Evolutionary conservation across 2,113 vertebrate genomes (phyloP).

Genomic region (Struthidea cinerea): DNA sequence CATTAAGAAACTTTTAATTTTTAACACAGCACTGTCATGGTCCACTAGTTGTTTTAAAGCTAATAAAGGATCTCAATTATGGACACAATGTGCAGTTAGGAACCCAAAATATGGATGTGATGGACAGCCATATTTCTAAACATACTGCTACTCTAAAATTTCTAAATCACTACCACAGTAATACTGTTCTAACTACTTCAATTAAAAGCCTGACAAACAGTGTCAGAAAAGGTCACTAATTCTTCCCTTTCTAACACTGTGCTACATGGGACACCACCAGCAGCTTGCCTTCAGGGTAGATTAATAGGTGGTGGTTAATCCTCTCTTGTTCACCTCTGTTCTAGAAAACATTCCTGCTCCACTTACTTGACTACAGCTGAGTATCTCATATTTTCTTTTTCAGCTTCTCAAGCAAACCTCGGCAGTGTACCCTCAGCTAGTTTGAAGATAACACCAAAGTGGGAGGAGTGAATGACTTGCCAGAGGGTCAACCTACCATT

Average conservation of each 20-base stretch:
- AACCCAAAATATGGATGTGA: not conserved
- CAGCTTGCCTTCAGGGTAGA: not conserved
- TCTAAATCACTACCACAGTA: not conserved
- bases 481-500: not conserved
- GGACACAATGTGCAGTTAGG: not conserved
- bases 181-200: not conserved
- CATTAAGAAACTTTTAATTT: not conserved
- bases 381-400: not conserved
- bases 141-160: not conserved
- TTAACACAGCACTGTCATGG: not conserved
- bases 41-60: not conserved
- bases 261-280: rapidly evolving
- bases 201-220: not conserved
- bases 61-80: not conserved
- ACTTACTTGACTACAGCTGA: not conserved
- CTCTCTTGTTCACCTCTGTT: not conserved
- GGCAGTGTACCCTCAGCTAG: not conserved
- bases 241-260: not conserved
- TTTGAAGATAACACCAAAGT: not conserved
- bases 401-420: not conserved
- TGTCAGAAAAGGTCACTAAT: not conserved
- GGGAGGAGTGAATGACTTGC: not conserved
- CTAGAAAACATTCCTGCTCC: not conserved
- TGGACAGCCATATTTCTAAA: not conserved
- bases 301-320: not conserved